These are phyloP conservation scores for Styela clava DNA, from an alignment of 23 tunicate genomes.

Conservation along the genomic window DNA sequence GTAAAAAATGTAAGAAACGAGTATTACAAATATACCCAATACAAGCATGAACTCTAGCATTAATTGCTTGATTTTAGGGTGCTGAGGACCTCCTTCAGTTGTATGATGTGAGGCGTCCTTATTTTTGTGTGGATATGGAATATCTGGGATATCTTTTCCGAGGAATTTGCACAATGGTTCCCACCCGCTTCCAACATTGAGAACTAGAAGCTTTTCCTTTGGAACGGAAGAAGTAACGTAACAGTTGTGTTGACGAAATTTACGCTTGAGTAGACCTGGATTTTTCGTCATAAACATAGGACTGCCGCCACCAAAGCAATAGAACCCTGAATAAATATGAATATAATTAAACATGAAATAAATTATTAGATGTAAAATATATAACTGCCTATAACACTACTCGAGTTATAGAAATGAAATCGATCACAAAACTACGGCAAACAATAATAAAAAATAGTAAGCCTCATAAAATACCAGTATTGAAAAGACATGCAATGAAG, in stretches of 20 bases:
- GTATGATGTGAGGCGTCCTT: not conserved
- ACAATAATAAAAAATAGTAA: no score
- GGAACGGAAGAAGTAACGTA: conserved; percentile 54
- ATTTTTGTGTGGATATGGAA: conserved; percentile 24
- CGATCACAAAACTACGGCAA: no score
- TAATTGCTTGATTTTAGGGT: not conserved
- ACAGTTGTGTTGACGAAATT: conserved; percentile 66
- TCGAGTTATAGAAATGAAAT: no score
- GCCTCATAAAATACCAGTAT: no score
- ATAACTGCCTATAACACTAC: no score
- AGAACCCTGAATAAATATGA: not conserved
- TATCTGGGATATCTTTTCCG: conserved; percentile 19
- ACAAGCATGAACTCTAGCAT: no score
- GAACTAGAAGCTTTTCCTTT: not conserved
- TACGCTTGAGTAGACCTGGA: conserved; percentile 47
- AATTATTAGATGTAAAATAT: no score
- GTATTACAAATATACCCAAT: no score
- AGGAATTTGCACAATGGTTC: conserved; percentile 24
- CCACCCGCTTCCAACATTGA: conserved; percentile 9
- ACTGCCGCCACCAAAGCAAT: not conserved
- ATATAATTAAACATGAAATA: no score
- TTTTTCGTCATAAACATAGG: not conserved
- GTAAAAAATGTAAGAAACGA: no score
- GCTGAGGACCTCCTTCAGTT: not conserved
- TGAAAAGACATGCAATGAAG: no score